Percentiles rank a stretch among this genome's conserved stretches.
Conservation (phyloP, 2,888 invertebrate genomes). For the Drosophila limbata region DNA sequence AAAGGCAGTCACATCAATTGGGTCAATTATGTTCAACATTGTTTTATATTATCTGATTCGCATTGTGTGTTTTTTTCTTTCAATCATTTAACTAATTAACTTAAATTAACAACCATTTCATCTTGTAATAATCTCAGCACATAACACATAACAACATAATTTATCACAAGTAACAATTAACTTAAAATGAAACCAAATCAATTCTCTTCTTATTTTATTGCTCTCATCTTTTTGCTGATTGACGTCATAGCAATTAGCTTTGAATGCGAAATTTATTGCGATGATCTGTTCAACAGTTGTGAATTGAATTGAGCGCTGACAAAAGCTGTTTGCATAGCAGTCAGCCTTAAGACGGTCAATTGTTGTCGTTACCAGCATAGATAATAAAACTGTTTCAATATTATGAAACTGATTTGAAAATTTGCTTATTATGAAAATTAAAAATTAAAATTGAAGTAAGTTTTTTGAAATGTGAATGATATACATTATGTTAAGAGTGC, state of each 20-base stretch:
- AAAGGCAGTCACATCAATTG: constrained; percentile 10
- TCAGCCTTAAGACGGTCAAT: background rate
- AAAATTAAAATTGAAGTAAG: constrained; percentile 4
- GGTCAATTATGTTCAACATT: constrained; percentile 1
- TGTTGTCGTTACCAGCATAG: background rate
- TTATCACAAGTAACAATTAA: constrained; percentile 13
- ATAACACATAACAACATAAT: constrained; percentile 10
- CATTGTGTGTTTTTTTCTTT: background rate
- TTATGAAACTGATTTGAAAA: constrained; percentile 7
- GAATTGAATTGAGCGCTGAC: background rate
- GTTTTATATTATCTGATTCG: background rate
- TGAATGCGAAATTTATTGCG: constrained; percentile 1
- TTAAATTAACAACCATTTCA: constrained; percentile 15
- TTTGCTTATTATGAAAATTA: constrained; percentile 9
- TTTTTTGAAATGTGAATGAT: background rate
- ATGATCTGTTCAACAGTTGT: background rate
- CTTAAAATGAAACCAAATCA: constrained; percentile 6
- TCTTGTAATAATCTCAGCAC: constrained; percentile 2
- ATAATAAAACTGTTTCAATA: background rate
- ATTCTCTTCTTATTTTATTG: background rate
- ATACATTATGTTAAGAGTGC: constrained; percentile 3
- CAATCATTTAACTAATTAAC: constrained; percentile 5
- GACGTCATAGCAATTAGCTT: constrained; percentile 8
- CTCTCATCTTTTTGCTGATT: background rate
- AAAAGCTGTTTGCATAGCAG: constrained; percentile 9